These are phyloP conservation scores for Solea solea DNA, from an alignment of 2,113 vertebrate species.

Conservation along the genomic window DNA sequence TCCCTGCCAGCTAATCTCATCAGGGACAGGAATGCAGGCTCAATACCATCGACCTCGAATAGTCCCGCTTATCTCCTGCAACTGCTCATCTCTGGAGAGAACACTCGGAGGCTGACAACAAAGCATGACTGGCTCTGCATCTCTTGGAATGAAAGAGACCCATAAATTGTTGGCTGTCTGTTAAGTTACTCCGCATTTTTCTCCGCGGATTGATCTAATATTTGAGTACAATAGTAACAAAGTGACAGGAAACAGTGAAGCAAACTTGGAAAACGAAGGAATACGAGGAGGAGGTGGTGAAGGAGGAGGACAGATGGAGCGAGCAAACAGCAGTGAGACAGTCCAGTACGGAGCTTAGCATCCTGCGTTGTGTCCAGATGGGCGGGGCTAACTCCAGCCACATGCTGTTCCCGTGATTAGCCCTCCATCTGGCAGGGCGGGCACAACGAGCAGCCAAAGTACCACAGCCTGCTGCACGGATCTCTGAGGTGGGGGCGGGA, in stretches of 20 bases:
- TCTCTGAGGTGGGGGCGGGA: constrained; percentile 53
- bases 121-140: constrained; percentile 25
- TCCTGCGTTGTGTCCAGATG: constrained; percentile 69
- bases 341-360: constrained; percentile 59
- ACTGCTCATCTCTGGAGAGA: constrained; percentile 37
- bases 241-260: constrained; percentile 27
- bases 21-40: constrained; percentile 58
- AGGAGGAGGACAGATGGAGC: constrained; percentile 59
- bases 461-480: constrained; percentile 57
- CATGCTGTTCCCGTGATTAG: constrained; percentile 81
- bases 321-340: constrained; percentile 55
- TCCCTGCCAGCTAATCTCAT: constrained; percentile 51
- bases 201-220: constrained; percentile 10
- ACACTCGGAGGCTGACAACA: constrained; percentile 21
- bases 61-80: constrained; percentile 51
- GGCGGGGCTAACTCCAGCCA: constrained; percentile 64
- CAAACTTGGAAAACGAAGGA: constrained; percentile 38
- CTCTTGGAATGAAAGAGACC: constrained; percentile 30
- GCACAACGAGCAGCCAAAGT: constrained; percentile 60
- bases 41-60: constrained; percentile 58
- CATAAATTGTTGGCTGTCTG: neutral
- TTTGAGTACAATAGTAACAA: constrained; percentile 27
- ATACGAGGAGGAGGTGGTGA: neutral
- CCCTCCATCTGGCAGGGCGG: constrained; percentile 81
- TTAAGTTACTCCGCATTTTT: constrained; percentile 15